These are phyloP conservation scores for Dallia pectoralis DNA, from an alignment of 2,797 vertebrate species.

Conservation along the genomic window DNA sequence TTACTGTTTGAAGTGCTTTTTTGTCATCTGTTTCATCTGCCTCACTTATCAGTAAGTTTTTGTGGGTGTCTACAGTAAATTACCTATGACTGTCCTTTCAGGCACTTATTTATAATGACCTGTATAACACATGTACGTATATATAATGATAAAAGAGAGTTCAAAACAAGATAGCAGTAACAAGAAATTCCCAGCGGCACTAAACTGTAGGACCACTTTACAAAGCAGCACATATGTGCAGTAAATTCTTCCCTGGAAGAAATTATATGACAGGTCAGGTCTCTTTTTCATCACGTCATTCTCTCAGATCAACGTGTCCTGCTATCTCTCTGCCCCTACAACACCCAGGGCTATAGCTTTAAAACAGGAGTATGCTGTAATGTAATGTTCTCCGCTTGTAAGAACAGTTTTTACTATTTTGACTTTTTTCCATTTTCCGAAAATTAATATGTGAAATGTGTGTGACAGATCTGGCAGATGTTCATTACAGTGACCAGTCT, in stretches of 20 bases:
- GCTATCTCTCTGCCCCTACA: constrained; percentile 33
- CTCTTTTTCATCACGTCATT: constrained; percentile 56
- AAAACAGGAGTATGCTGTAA: constrained; percentile 51
- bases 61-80: constrained; percentile 18
- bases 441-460: constrained; percentile 26
- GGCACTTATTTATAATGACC: constrained; percentile 45
- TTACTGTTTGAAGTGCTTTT: constrained; percentile 39
- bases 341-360: constrained; percentile 41
- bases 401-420: constrained; percentile 15
- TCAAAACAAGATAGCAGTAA: constrained; percentile 39
- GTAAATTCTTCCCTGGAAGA: constrained; percentile 47
- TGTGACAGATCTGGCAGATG: constrained; percentile 55
- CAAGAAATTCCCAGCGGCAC: constrained; percentile 17
- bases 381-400: constrained; percentile 36
- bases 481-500: constrained; percentile 61
- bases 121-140: constrained; percentile 38
- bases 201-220: not conserved
- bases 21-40: constrained; percentile 49
- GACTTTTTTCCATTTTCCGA: constrained; percentile 48
- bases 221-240: constrained; percentile 19
- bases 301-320: constrained; percentile 39
- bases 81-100: constrained; percentile 46
- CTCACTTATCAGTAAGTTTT: constrained; percentile 45
- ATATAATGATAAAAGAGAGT: constrained; percentile 23
- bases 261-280: constrained; percentile 41